Percentiles rank a stretch among this genome's conserved stretches.
phyloP scores from a whole-genome alignment of 1,140 invertebrate species.

The Lanistes nyassanus region DNA sequence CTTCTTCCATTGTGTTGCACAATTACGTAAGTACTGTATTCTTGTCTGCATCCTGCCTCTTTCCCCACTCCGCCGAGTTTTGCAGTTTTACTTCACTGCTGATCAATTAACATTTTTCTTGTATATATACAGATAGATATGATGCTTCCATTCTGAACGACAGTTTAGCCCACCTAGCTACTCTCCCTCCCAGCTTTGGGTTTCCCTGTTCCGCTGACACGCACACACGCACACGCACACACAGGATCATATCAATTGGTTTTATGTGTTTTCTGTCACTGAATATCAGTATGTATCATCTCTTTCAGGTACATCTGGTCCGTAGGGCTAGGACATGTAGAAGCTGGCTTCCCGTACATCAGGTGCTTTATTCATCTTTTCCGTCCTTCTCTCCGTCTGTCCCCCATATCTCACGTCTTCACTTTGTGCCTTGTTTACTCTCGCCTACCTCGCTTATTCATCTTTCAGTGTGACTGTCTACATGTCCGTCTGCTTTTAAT shows the following conservation, averaged over 20 bases:
- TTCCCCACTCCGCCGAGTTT: too few species aligned
- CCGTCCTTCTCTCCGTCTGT: not conserved
- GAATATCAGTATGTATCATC: not conserved
- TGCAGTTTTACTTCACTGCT: too few species aligned
- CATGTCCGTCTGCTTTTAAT: not conserved
- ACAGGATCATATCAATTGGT: not conserved
- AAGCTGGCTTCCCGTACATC: conserved; percentile 20
- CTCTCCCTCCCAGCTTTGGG: too few species aligned
- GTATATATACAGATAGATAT: too few species aligned
- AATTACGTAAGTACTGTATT: too few species aligned
- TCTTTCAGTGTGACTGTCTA: not conserved
- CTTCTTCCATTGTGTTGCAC: too few species aligned
- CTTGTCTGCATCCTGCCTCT: too few species aligned
- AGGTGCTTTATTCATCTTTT: conserved; percentile 10
- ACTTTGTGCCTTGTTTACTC: not conserved
- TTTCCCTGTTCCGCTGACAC: too few species aligned
- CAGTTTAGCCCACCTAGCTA: too few species aligned
- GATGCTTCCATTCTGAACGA: too few species aligned
- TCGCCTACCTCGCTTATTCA: not conserved
- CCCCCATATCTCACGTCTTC: not conserved
- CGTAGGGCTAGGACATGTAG: conserved; percentile 15
- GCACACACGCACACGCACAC: too few species aligned
- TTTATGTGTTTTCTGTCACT: not conserved
- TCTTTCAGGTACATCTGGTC: conserved; percentile 13
- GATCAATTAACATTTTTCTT: too few species aligned